These are phyloP conservation scores for Paralvinella palmiformis DNA, from an alignment of 1,140 invertebrate genomes.

Conservation along the genomic window DNA sequence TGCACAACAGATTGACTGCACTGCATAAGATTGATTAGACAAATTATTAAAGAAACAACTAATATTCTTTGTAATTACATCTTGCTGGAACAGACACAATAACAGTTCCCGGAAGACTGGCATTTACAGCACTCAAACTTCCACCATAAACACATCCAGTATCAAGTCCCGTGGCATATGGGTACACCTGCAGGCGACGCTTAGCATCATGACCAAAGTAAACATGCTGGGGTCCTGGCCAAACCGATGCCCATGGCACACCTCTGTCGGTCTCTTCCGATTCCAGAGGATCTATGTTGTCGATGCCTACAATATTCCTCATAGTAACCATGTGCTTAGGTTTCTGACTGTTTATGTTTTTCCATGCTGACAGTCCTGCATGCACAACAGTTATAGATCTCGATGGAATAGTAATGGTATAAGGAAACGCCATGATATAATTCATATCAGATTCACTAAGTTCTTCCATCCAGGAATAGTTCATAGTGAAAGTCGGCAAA, in stretches of 20 bases:
- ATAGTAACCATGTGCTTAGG: slow-evolving; percentile 39
- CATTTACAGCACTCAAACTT: slow-evolving; percentile 35
- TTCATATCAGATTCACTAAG: slow-evolving; percentile 35
- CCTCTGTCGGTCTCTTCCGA: slow-evolving; percentile 32
- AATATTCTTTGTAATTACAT: too few relatives aligned
- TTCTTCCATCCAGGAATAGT: slow-evolving; percentile 36
- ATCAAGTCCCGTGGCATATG: slow-evolving; percentile 24
- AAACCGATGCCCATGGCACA: slow-evolving; percentile 42
- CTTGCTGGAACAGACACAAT: too few relatives aligned
- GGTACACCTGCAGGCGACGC: slow-evolving; percentile 24
- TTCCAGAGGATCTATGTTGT: slow-evolving; percentile 18
- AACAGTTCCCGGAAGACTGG: too few relatives aligned
- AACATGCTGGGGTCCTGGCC: slow-evolving; percentile 48
- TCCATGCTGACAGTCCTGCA: slow-evolving; percentile 46
- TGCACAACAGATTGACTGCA: too few relatives aligned
- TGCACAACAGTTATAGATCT: slow-evolving; percentile 45
- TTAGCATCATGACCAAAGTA: slow-evolving; percentile 51
- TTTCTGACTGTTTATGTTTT: slow-evolving; percentile 30
- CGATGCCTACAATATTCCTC: slow-evolving; percentile 37
- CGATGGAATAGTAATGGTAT: slow-evolving; percentile 43
- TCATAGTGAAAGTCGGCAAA: slow-evolving; percentile 25
- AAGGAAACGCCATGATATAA: slow-evolving; percentile 41
- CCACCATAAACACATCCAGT: slow-evolving; percentile 47
- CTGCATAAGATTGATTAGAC: too few relatives aligned
- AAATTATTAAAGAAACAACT: too few relatives aligned